A percentile compares a stretch with the other conserved stretches of the same genome.
Evolutionary conservation across 2,888 invertebrate genomes (phyloP).

Genomic region (Stenichneumon culpator): DNA sequence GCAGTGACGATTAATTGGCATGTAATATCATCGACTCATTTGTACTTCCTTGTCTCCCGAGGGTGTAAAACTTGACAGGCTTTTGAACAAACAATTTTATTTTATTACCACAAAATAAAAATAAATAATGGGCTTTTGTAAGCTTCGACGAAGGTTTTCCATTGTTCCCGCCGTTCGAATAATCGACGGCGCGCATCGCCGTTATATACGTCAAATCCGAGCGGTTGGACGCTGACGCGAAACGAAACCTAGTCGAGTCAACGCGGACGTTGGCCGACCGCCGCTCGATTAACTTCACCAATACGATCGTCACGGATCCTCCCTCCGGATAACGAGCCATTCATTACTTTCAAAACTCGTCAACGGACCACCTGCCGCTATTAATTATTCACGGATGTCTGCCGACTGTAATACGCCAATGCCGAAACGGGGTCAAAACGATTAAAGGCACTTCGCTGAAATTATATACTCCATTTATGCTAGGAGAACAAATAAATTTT

Average conservation of each 20-base stretch:
- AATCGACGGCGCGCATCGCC: slow-evolving; percentile 44
- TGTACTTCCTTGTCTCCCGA: slow-evolving; percentile 49
- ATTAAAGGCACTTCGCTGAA: not conserved
- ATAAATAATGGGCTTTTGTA: not conserved
- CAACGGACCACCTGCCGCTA: slow-evolving; percentile 19
- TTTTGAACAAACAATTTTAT: not conserved
- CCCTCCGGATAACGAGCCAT: slow-evolving; percentile 60
- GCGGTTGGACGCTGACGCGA: slow-evolving; percentile 1
- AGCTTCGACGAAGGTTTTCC: slow-evolving; percentile 28
- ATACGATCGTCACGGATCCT: slow-evolving; percentile 47
- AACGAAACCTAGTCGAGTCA: slow-evolving; percentile 9
- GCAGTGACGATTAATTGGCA: slow-evolving; percentile 32
- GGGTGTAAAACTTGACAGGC: slow-evolving; percentile 48
- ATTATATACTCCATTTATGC: not conserved
- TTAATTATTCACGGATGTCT: slow-evolving; percentile 54
- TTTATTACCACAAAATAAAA: not conserved
- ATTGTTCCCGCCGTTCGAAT: slow-evolving; percentile 41
- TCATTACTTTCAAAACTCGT: slow-evolving; percentile 57
- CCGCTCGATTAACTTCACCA: slow-evolving; percentile 53
- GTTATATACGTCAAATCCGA: slow-evolving; percentile 34
- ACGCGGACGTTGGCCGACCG: slow-evolving; percentile 15
- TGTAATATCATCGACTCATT: slow-evolving; percentile 38
- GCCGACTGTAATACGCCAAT: slow-evolving; percentile 25
- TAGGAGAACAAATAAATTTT: not conserved
- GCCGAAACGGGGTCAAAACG: not conserved